Percentiles rank a stretch among this genome's conserved stretches.
phyloP scores from a whole-genome alignment of 1,140 invertebrate genomes.

The Drosophila burlai region DNA sequence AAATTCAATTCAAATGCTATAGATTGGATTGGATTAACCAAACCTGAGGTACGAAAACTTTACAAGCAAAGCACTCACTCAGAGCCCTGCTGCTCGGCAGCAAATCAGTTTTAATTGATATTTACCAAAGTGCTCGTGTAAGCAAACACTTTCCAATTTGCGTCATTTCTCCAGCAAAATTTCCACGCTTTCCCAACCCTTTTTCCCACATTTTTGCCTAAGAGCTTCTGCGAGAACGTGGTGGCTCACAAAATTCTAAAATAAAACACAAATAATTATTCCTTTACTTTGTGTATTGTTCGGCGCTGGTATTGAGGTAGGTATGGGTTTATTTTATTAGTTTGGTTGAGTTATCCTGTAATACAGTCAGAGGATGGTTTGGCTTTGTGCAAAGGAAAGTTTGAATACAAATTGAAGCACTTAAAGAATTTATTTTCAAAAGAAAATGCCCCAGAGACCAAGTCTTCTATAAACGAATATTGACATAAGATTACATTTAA shows the following conservation, averaged over 20 bases:
- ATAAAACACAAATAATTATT: constrained; percentile 46
- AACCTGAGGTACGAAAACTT: constrained; percentile 31
- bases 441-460: too few species aligned
- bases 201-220: constrained; percentile 1
- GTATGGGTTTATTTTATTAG: constrained; percentile 21
- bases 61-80: constrained; percentile 21
- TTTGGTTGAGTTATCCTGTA: constrained; percentile 6
- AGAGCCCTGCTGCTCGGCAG: constrained; percentile 27
- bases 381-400: background rate
- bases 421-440: background rate
- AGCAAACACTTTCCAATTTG: constrained; percentile 75
- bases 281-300: constrained; percentile 33
- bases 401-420: background rate
- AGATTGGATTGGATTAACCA: constrained; percentile 66
- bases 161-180: constrained; percentile 63
- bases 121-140: constrained; percentile 82
- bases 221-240: background rate
- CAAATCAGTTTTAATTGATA: constrained; percentile 84
- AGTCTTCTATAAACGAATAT: background rate
- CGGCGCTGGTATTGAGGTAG: constrained; percentile 9
- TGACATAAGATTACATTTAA: background rate
- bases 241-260: constrained; percentile 16
- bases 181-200: constrained; percentile 40
- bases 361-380: background rate
- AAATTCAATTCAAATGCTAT: constrained; percentile 62